Conservation (phyloP, 2,113 vertebrate species). For the Rhea pennata region DNA sequence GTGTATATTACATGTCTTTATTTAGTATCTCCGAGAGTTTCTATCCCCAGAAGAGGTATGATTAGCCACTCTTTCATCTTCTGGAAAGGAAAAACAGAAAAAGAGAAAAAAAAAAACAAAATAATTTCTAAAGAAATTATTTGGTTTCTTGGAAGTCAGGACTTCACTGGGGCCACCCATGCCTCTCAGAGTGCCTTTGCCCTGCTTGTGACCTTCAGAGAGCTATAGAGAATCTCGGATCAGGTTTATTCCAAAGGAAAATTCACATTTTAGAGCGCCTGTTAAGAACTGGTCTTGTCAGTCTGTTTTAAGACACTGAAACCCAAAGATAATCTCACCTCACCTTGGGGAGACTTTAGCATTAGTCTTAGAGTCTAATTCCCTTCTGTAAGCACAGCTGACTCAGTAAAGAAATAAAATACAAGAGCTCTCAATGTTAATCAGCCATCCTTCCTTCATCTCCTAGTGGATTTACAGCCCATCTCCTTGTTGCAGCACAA, state of each 20-base stretch:
- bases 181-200: no score
- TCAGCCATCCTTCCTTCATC: neutral
- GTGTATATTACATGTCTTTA: no score
- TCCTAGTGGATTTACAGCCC: no score
- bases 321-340: neutral
- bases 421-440: neutral
- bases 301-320: neutral
- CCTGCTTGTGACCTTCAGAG: neutral
- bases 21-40: no score
- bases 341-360: neutral
- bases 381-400: neutral
- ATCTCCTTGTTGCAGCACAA: no score
- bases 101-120: no score
- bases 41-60: no score
- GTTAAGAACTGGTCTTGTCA: neutral
- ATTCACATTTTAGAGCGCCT: neutral
- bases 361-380: neutral
- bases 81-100: no score
- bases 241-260: neutral
- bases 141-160: neutral
- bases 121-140: neutral
- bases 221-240: neutral
- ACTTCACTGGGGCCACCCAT: neutral
- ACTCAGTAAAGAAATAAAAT: neutral
- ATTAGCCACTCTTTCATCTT: no score